These are phyloP conservation scores for Eira barbara DNA, from an alignment of 2,113 vertebrate species.

Conservation along the genomic window DNA sequence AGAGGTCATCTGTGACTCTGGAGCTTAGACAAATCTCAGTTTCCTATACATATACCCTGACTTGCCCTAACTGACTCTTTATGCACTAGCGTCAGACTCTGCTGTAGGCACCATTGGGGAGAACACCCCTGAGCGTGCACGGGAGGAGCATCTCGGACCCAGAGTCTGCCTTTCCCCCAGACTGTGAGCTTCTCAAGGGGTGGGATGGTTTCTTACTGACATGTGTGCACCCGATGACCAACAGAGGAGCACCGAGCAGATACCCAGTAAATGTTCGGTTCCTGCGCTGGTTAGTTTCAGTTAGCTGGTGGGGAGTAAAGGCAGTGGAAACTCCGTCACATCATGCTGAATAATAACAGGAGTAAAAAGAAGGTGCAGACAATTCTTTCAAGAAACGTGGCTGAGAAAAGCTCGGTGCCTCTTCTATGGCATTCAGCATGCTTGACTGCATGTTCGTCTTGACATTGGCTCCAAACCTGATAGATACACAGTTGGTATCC, in stretches of 20 bases:
- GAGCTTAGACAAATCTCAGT: not conserved
- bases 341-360: not conserved
- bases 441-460: not conserved
- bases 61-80: not conserved
- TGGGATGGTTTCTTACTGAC: not conserved
- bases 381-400: not conserved
- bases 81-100: not conserved
- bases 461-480: not conserved
- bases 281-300: not conserved
- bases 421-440: not conserved
- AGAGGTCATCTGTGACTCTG: not conserved
- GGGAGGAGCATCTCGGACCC: not conserved
- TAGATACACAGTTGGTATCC: not conserved
- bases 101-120: not conserved
- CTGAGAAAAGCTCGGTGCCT: not conserved
- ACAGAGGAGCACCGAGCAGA: fast-evolving
- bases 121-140: not conserved
- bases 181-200: not conserved
- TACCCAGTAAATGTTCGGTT: not conserved
- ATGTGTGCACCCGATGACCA: not conserved
- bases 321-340: not conserved
- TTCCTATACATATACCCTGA: not conserved
- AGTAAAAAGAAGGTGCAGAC: not conserved
- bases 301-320: not conserved
- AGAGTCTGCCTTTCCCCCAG: not conserved